A percentile compares a stretch with the other conserved stretches of the same genome.
Evolutionary conservation across 1,140 invertebrate species (phyloP).

Genomic region (honey bee (Apis mellifera)): Amel_HAv3.1 CM009942.2:8467001-8467500

Average conservation of each 20-base stretch:
- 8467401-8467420: not conserved
- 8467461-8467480: not conserved
- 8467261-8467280: constrained; percentile 35
- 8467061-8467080: not conserved
- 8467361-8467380: constrained; percentile 38
- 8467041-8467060: not conserved
- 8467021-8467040: not conserved
- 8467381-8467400: not conserved
- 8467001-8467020: not conserved
- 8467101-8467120: constrained; percentile 9
- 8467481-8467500: not conserved
- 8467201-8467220: constrained; percentile 39
- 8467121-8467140: constrained; percentile 33
- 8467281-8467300: constrained; percentile 57
- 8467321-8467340: constrained; percentile 45
- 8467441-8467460: not conserved
- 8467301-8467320: constrained; percentile 65
- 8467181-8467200: constrained; percentile 64
- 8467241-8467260: constrained; percentile 62
- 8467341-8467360: constrained; percentile 44
- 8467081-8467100: constrained; percentile 22
- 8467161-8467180: constrained; percentile 77
- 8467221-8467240: constrained; percentile 56
- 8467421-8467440: constrained; percentile 4
- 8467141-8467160: constrained; percentile 74